Percentiles rank a stretch among this genome's conserved stretches.
phyloP scores from a whole-genome alignment of 2,113 vertebrate genomes.

The Platanista minor region DNA sequence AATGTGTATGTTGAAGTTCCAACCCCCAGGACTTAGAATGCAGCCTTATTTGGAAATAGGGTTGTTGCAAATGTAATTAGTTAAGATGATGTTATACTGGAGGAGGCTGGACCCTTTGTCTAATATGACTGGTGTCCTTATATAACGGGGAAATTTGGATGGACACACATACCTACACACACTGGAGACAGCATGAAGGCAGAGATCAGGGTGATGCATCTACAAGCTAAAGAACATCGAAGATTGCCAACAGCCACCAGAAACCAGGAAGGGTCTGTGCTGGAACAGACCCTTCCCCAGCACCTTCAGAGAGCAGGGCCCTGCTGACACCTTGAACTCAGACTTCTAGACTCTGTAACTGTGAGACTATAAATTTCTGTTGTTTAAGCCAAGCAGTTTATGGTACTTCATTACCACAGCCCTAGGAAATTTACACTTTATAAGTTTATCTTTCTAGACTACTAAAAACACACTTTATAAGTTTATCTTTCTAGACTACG shows the following conservation, averaged over 20 bases:
- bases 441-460: not conserved
- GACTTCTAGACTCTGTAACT: not conserved
- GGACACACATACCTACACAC: not conserved
- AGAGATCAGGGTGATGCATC: not conserved
- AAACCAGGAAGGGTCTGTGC: not conserved
- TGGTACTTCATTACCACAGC: not conserved
- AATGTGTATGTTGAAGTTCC: not conserved
- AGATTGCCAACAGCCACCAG: not conserved
- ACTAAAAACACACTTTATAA: not conserved
- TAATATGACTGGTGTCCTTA: not conserved
- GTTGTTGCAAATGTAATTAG: not conserved
- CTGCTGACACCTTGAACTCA: not conserved
- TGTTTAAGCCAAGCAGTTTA: not conserved
- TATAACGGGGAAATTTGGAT: not conserved
- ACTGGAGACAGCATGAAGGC: not conserved
- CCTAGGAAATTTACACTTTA: not conserved
- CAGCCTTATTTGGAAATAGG: not conserved
- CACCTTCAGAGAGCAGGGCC: not conserved
- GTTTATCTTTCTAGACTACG: not conserved
- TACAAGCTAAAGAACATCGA: not conserved
- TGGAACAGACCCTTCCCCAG: too few species aligned
- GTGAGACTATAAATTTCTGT: not conserved
- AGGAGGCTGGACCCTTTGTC: accelerated
- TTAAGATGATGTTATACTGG: not conserved
- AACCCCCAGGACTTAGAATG: not conserved